These are phyloP conservation scores for Ispidina picta DNA, from an alignment of 2,797 vertebrate genomes.

Conservation along the genomic window DNA sequence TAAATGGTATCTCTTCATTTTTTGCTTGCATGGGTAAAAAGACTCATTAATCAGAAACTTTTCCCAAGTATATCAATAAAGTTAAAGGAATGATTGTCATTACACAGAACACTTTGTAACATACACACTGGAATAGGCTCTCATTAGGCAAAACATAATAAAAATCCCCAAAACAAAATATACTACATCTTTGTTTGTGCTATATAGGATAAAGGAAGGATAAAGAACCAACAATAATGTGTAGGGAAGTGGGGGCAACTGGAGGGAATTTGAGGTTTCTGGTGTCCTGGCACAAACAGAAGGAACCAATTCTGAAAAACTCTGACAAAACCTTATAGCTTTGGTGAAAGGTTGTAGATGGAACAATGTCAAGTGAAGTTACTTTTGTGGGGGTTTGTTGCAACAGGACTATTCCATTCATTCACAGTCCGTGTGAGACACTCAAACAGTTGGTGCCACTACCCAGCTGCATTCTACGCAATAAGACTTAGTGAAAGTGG, in stretches of 20 bases:
- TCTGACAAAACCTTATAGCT: neutral
- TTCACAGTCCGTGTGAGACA: neutral
- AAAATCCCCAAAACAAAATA: neutral
- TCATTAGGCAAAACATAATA: constrained; percentile 19
- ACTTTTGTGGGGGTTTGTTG: neutral
- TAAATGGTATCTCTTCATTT: constrained; percentile 13
- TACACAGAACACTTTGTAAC: constrained; percentile 31
- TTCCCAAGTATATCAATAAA: constrained; percentile 58
- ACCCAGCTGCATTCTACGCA: neutral
- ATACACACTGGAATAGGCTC: constrained; percentile 18
- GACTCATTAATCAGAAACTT: constrained; percentile 65
- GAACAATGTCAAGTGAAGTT: neutral
- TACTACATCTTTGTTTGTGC: neutral
- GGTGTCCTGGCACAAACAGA: neutral
- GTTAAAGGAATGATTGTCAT: constrained; percentile 59
- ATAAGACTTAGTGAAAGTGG: neutral
- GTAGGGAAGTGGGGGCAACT: neutral
- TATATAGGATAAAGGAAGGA: neutral
- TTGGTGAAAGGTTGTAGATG: neutral
- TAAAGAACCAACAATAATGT: neutral
- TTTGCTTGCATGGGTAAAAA: neutral
- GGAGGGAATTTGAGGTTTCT: neutral
- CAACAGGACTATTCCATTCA: fast-evolving
- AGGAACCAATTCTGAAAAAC: neutral
- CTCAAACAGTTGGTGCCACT: neutral